phyloP scores from a whole-genome alignment of 2,888 invertebrate genomes.

The Phyto melanocephala region DNA sequence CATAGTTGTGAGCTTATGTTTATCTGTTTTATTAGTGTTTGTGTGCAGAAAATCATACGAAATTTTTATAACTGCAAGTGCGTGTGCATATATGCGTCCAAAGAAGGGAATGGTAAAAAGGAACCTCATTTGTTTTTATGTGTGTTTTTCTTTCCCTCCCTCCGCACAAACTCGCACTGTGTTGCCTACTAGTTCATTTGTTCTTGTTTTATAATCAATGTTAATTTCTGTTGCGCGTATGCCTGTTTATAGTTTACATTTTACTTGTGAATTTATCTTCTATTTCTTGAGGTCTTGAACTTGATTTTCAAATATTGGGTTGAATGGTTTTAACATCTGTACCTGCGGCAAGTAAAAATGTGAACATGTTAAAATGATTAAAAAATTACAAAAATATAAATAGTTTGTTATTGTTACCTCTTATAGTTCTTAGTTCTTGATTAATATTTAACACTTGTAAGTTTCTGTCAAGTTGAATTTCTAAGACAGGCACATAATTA shows the following conservation, averaged over 20 bases:
- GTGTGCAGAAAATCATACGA: neutral
- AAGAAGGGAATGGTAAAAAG: neutral
- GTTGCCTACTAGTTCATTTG: conserved; percentile 14
- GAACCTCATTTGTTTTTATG: neutral
- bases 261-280: conserved; percentile 10
- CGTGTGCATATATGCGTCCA: neutral
- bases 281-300: conserved; percentile 30
- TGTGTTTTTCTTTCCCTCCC: neutral
- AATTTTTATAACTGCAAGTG: neutral
- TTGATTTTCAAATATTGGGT: conserved; percentile 29
- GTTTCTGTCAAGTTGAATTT: too few relatives aligned
- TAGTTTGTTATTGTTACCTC: too few relatives aligned
- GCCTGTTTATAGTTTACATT: conserved; percentile 4
- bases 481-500: too few relatives aligned
- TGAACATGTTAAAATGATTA: too few relatives aligned
- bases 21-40: neutral
- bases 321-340: neutral
- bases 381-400: too few relatives aligned
- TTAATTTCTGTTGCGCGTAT: conserved; percentile 6
- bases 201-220: conserved; percentile 28
- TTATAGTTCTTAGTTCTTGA: too few relatives aligned
- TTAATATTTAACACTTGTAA: too few relatives aligned
- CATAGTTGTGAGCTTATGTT: neutral
- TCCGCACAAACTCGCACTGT: conserved; percentile 2
- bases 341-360: too few relatives aligned